Evolutionary conservation across 2,797 vertebrate species (phyloP), one percentile per base, ranked within the genome.

Genomic region (Setipinna tenuifilis): DNA sequence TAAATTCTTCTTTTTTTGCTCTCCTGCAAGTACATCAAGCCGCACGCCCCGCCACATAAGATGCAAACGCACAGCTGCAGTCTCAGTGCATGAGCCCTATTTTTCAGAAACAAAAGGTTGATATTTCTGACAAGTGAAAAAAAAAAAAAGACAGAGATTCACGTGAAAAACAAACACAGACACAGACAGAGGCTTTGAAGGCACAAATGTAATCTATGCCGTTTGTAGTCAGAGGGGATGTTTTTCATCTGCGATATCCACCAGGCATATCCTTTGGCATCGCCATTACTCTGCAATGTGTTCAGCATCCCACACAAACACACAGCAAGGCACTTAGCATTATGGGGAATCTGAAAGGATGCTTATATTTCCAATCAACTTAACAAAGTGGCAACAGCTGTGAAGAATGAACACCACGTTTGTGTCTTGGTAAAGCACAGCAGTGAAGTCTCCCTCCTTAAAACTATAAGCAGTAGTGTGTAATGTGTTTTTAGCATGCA

Each of bases 1-100:
- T 86, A 93, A 92, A 93, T 93, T 92, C 92, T 84, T 75, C 35
- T 54, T 84, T 84, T 75, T 75, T 62, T 84, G 81, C 57, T 87
- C 85, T 54, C 59, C 83, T 61, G 50, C 44, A 84, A 41, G 78
- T 81, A 83, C 46, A 84, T 83, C 84, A 68, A 82, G 81, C 48
- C 17, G 82, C 35, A 83, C 87, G 83, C 85, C n/a, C 85, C 78
- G 28, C 86, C 85, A 88, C 82, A 88, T 65, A 86, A 25, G 50
- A 61, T 44, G 80, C 21, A 71, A 75, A 78, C 25, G 84, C 84
- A 75, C 35, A 78, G 35, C 61, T 85, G 83, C 65, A 83, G 82
- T 82, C 85, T 83, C 59, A 3, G 68, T 65, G 84, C 62, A 89
- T 88, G 41, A 75, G 68, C 28, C 31, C 11, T 35, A 75, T 35